These are phyloP conservation scores for Drosophila paranaensis DNA, from an alignment of 2,888 invertebrate genomes.

Conservation along the genomic window DNA sequence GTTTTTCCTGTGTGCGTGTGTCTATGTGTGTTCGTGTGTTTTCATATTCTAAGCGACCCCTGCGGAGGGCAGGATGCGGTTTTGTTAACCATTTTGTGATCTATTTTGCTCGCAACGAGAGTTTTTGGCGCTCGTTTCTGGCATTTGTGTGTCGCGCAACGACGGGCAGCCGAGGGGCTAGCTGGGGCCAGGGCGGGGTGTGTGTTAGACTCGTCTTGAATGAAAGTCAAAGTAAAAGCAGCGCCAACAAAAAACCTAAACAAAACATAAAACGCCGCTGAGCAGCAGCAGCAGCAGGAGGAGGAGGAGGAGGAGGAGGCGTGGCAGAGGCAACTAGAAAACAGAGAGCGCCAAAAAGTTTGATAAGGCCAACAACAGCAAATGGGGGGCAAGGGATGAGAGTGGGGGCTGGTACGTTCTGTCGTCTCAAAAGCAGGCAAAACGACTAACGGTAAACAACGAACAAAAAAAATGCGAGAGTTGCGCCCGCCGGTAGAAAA, in stretches of 20 bases:
- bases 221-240: conserved; percentile 84
- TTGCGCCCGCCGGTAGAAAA: conserved; percentile 59
- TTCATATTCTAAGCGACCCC: conserved; percentile 55
- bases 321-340: conserved; percentile 48
- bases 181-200: conserved; percentile 19
- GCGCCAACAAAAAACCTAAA: conserved; percentile 80
- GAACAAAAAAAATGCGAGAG: conserved; percentile 49
- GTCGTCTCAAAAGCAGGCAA: conserved; percentile 22
- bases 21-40: conserved; percentile 20
- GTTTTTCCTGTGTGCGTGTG: conserved; percentile 6
- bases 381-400: too few species aligned
- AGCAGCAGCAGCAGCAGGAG: conserved; percentile 9
- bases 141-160: conserved; percentile 72
- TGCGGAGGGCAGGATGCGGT: conserved; percentile 35
- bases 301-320: not conserved
- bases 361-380: conserved; percentile 67
- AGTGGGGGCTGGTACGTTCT: too few species aligned
- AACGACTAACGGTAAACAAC: conserved; percentile 56
- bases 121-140: conserved; percentile 65
- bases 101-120: conserved; percentile 68
- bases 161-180: conserved; percentile 1
- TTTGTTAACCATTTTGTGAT: conserved; percentile 78
- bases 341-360: conserved; percentile 67
- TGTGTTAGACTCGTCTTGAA: conserved; percentile 76
- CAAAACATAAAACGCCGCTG: conserved; percentile 69